These are phyloP conservation scores for Pollicipes pollicipes DNA, from an alignment of 1,140 invertebrate genomes.

Conservation along the genomic window DNA sequence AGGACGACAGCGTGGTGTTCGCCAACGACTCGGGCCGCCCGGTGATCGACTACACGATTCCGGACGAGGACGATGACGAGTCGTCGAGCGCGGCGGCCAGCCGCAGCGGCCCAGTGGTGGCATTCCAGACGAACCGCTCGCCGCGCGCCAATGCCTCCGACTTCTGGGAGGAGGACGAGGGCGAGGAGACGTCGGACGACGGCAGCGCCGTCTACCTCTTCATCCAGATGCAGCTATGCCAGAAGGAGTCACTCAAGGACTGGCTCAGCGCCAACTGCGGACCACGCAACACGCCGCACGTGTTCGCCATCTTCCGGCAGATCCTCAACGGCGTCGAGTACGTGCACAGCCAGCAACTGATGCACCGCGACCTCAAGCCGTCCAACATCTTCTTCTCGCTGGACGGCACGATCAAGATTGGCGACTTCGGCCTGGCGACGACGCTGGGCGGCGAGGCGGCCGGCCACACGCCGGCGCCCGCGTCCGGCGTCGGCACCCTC, in stretches of 20 bases:
- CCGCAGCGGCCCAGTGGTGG: neutral
- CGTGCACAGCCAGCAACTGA: slow-evolving; percentile 73
- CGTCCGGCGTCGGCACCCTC: slow-evolving; percentile 49
- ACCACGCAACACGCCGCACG: slow-evolving; percentile 28
- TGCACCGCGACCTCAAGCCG: slow-evolving; percentile 90
- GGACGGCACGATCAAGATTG: slow-evolving; percentile 80
- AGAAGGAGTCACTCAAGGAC: slow-evolving; percentile 68
- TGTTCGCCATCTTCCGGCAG: slow-evolving; percentile 69
- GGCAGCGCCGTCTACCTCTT: slow-evolving; percentile 53
- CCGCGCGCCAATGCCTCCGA: neutral
- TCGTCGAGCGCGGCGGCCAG: neutral
- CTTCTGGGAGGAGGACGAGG: neutral
- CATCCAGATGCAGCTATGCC: slow-evolving; percentile 94
- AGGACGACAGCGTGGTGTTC: neutral
- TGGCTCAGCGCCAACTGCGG: slow-evolving; percentile 48
- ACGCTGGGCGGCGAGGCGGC: slow-evolving; percentile 24
- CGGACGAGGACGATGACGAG: neutral
- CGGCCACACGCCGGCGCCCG: slow-evolving; percentile 14
- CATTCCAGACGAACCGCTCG: neutral
- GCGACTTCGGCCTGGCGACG: slow-evolving; percentile 83
- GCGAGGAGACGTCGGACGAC: neutral
- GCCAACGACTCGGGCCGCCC: neutral
- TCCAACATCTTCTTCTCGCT: slow-evolving; percentile 90
- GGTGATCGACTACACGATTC: neutral
- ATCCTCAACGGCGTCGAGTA: slow-evolving; percentile 88